Base-by-base conservation (phyloP, 92 coral and sea anemone species). In the Umimayanthus chanpuru region DNA sequence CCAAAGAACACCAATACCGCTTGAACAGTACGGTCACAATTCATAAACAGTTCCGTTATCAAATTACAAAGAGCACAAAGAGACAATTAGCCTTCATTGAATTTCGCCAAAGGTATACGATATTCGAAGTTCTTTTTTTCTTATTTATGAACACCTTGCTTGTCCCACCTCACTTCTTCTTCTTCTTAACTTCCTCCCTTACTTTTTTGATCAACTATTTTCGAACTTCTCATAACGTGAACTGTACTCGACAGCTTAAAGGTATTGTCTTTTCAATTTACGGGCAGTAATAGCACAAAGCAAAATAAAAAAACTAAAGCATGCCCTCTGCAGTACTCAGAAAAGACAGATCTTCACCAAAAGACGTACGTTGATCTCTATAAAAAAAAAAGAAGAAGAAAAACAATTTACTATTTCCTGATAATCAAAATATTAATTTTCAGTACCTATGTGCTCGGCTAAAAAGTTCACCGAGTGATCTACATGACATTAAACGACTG, bases 11-110 rank as follows among this genome's bases (percentile, higher is more conserved):
- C 76, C 9, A 36, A 23, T n/a, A 83, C 9, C n/a, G 53, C 53
- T 26, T 2, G 53, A 70, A 28, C 36, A 40, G 66, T 49, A 83
- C 6, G 40, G 76, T 65, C 75, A 44, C 75, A 70, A 20, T 36
- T 56, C 85, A 14, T 82, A 40, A 66, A 39, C 66, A 70, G 11
- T 70, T 70, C 10, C 71, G 67, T 83, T 83, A 68, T 83, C 78
- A 28, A 43, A 83, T 83, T 83, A 83, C 78, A 70, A 18, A 40
- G 38, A 82, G 16, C 55, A 82, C 87, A 70, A 83, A 83, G 77
- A 70, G 41, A 83, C 78, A 83, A 83, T 83, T 83, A 83, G 78
- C 39, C 40, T 18, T 70, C 44, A 71, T 68, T 83, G 43, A 67
- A 71, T 26, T 47, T 73, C 25, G 77, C 16, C 55, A 68, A 38